Percentiles rank a stretch among this genome's conserved stretches.
phyloP scores from a whole-genome alignment of 2,888 invertebrate genomes.

The Stenoptilia bipunctidactyla region DNA sequence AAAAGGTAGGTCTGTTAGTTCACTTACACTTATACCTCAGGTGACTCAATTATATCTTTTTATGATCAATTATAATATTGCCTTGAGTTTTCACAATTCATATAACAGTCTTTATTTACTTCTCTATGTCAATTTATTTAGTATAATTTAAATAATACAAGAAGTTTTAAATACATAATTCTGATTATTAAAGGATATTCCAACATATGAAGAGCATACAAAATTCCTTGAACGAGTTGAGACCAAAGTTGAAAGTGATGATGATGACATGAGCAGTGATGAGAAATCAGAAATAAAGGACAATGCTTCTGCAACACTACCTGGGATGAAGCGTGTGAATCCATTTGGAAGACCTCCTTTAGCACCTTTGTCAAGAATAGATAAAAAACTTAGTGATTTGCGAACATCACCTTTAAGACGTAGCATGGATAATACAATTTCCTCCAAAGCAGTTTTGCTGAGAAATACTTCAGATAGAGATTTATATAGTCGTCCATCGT shows the following conservation, averaged over 20 bases:
- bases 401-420: conserved; percentile 51
- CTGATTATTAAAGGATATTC: conserved; percentile 60
- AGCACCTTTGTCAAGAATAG: conserved; percentile 41
- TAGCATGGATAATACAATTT: conserved; percentile 39
- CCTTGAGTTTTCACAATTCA: too few relatives aligned
- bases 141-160: too few relatives aligned
- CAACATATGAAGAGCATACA: conserved; percentile 61
- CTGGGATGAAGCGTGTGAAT: conserved; percentile 32
- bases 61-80: too few relatives aligned
- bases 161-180: too few relatives aligned
- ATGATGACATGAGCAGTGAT: conserved; percentile 54
- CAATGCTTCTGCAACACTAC: conserved; percentile 18
- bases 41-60: too few relatives aligned
- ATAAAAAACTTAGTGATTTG: conserved; percentile 47
- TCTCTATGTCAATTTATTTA: too few relatives aligned
- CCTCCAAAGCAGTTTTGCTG: conserved; percentile 35
- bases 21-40: too few relatives aligned
- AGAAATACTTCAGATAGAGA: conserved; percentile 46
- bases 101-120: too few relatives aligned
- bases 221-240: conserved; percentile 59
- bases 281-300: conserved; percentile 52
- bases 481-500: conserved; percentile 31
- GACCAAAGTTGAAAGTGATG: conserved; percentile 66
- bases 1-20: too few relatives aligned
- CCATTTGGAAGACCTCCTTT: conserved; percentile 51